Percentiles rank a stretch among this genome's conserved stretches.
Evolutionary conservation across 2,113 vertebrate genomes (phyloP).

Genomic region (Nicator chloris): DNA sequence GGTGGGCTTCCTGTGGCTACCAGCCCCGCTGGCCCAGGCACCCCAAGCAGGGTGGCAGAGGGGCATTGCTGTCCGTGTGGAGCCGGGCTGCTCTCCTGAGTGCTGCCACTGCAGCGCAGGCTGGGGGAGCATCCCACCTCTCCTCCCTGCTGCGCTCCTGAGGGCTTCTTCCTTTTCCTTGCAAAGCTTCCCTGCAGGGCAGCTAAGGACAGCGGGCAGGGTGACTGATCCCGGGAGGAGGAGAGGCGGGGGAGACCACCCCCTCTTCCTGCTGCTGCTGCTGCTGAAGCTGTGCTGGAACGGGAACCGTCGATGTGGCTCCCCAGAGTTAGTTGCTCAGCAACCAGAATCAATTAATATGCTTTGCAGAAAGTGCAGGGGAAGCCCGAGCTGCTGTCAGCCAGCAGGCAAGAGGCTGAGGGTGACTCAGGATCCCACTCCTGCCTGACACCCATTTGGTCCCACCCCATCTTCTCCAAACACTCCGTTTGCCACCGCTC

Average conservation of each 20-base stretch:
- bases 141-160: not conserved
- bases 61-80: fast-evolving
- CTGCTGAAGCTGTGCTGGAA: slow-evolving; percentile 25
- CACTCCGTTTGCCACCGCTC: not conserved
- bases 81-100: not conserved
- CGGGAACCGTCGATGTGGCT: slow-evolving; percentile 67
- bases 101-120: not conserved
- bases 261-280: not conserved
- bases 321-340: slow-evolving; percentile 87
- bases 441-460: not conserved
- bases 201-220: not conserved
- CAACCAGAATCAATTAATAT: slow-evolving; percentile 88
- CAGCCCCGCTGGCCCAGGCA: not conserved
- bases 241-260: not conserved
- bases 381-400: slow-evolving; percentile 65
- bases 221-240: not conserved
- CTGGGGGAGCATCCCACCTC: not conserved
- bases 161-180: not conserved
- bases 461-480: not conserved
- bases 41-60: fast-evolving
- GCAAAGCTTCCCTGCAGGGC: not conserved
- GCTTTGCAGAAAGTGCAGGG: slow-evolving; percentile 77
- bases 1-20: not conserved
- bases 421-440: slow-evolving; percentile 32
- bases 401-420: slow-evolving; percentile 23